Conservation (phyloP, 2,888 invertebrate genomes). For the Epiblema foenella region DNA sequence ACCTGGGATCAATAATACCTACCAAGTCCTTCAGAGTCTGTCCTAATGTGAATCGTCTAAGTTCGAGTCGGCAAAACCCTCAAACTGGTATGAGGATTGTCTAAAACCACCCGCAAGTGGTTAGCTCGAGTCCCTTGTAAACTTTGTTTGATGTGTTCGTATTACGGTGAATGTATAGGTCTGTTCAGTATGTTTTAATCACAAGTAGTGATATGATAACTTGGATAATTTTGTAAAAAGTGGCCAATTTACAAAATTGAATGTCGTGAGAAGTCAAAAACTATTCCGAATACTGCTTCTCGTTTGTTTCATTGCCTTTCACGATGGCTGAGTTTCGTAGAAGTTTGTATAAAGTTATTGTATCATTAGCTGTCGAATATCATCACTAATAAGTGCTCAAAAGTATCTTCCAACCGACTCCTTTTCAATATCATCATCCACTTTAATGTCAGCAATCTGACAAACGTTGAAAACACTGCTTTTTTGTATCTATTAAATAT, state of each 20-base stretch:
- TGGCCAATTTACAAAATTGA: neutral
- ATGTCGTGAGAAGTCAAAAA: neutral
- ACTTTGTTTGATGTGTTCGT: constrained; percentile 25
- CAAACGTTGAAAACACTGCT: neutral
- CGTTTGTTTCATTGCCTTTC: constrained; percentile 13
- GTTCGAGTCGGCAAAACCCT: constrained; percentile 68
- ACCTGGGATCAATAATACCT: neutral
- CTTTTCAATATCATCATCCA: neutral
- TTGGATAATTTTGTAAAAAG: neutral
- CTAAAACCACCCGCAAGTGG: constrained; percentile 43
- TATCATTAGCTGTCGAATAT: no score
- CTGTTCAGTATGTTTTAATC: neutral
- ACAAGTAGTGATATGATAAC: neutral
- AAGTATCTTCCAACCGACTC: neutral
- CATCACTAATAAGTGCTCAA: neutral
- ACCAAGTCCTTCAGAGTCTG: constrained; percentile 66
- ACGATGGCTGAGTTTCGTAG: neutral
- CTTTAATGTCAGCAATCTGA: neutral
- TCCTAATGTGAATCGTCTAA: constrained; percentile 70
- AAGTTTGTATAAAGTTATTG: neutral
- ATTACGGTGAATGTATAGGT: constrained; percentile 24
- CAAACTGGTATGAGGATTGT: constrained; percentile 61
- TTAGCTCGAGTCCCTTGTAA: constrained; percentile 27
- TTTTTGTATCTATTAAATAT: neutral
- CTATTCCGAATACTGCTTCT: neutral